phyloP scores from a whole-genome alignment of 92 coral and sea anemone genomes.

The Porites rus region DNA sequence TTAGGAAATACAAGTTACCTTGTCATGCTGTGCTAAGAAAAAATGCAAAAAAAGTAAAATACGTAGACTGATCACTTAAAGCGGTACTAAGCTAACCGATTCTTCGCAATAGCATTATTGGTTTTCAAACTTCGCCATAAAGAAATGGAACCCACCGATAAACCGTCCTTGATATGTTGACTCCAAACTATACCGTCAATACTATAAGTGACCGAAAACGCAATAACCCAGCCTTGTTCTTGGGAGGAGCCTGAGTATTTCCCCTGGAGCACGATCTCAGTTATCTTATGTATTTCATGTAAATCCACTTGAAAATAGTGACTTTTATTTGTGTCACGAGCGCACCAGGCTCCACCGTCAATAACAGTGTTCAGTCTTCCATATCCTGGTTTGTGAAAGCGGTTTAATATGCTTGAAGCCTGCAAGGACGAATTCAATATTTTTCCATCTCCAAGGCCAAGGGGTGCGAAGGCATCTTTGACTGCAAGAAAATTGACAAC shows the following conservation, averaged over 20 bases:
- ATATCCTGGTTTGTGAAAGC: constrained; percentile 45
- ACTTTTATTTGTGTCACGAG: constrained; percentile 30
- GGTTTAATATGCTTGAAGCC: constrained; percentile 59
- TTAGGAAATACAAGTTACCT: no score
- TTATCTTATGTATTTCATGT: constrained; percentile 30
- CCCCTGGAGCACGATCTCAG: constrained; percentile 40
- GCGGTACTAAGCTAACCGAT: no score
- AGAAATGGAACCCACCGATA: constrained; percentile 21
- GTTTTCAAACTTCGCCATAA: not conserved
- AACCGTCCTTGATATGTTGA: constrained; percentile 21
- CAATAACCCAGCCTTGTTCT: constrained; percentile 63
- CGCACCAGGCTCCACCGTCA: constrained; percentile 66
- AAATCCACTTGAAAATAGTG: constrained; percentile 52
- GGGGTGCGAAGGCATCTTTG: not conserved
- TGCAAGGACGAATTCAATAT: constrained; percentile 37
- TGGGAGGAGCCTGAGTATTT: constrained; percentile 36
- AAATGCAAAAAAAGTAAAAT: no score
- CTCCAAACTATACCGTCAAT: constrained; percentile 53
- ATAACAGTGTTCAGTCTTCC: constrained; percentile 43
- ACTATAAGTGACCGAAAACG: constrained; percentile 52
- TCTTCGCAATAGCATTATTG: no score
- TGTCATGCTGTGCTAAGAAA: no score
- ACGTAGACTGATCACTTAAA: no score
- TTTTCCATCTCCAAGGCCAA: constrained; percentile 50
- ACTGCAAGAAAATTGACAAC: not conserved